Conservation (phyloP, 2,888 invertebrate species). For the Callosobruchus maculatus region DNA sequence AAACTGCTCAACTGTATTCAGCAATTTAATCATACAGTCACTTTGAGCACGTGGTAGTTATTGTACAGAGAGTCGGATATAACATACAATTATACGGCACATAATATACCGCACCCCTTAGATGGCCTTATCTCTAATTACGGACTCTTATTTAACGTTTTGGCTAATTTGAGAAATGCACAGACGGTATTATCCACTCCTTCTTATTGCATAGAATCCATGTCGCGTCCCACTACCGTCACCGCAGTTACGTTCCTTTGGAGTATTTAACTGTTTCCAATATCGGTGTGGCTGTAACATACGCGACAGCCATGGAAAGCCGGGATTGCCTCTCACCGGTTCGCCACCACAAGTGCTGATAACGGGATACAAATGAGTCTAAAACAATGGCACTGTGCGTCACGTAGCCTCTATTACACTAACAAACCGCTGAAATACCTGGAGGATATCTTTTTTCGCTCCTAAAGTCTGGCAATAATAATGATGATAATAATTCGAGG, state of each 20-base stretch:
- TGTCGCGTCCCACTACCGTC: background rate
- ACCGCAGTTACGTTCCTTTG: background rate
- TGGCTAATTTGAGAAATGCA: no score
- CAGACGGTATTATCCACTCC: no score
- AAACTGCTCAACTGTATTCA: no score
- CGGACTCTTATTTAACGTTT: no score
- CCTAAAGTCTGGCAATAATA: no score
- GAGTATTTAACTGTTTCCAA: background rate
- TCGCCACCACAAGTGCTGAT: background rate
- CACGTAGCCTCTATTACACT: constrained; percentile 22
- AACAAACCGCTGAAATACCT: constrained; percentile 31
- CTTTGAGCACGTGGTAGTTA: no score
- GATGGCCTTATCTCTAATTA: no score
- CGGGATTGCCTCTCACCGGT: background rate
- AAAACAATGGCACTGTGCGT: background rate
- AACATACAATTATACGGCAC: no score
- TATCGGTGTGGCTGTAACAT: background rate
- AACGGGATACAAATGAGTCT: background rate
- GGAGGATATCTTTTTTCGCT: background rate
- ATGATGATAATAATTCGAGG: no score
- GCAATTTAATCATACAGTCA: no score
- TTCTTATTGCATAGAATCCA: background rate
- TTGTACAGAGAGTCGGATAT: no score
- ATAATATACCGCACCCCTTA: no score
- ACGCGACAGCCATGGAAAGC: background rate